Conservation (phyloP, 2,113 vertebrate species). For the Neoarius graeffei region DNA sequence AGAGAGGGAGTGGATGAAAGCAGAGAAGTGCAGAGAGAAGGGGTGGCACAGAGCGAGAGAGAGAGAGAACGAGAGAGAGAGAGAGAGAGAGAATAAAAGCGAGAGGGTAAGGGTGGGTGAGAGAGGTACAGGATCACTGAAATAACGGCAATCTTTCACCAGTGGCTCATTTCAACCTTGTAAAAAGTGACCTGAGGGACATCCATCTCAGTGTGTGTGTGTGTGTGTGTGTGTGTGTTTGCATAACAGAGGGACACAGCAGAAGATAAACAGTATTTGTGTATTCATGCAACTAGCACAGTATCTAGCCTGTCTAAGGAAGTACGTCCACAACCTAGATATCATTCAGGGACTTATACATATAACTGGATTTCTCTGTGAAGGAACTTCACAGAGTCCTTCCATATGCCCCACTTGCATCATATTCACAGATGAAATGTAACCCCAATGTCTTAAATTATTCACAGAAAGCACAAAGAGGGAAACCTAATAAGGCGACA, state of each 20-base stretch:
- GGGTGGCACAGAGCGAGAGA: slow-evolving; percentile 33
- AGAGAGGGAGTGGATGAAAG: slow-evolving; percentile 50
- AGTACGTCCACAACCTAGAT: neutral
- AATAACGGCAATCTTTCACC: too few relatives aligned
- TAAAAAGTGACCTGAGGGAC: slow-evolving; percentile 27
- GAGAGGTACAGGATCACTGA: too few relatives aligned
- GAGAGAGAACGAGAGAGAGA: slow-evolving; percentile 32
- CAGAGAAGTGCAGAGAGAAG: slow-evolving; percentile 47
- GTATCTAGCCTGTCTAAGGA: neutral
- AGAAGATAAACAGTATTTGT: neutral
- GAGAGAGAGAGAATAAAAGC: slow-evolving; percentile 13
- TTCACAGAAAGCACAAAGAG: slow-evolving; percentile 39
- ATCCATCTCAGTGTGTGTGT: slow-evolving; percentile 51
- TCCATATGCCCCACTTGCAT: neutral
- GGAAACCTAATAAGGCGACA: slow-evolving; percentile 27
- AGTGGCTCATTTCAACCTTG: slow-evolving; percentile 23
- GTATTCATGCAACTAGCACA: neutral
- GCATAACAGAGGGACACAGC: neutral
- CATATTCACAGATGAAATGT: slow-evolving; percentile 13
- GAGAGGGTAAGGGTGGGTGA: neutral
- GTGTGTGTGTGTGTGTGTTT: slow-evolving; percentile 29
- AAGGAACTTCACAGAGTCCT: neutral
- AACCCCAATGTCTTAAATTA: slow-evolving; percentile 28
- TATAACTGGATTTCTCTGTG: neutral
- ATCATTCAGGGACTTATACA: neutral